These are phyloP conservation scores for Oscarella lobularis DNA, from an alignment of 37 sponge, comb jelly and placozoan species.

Conservation along the genomic window DNA sequence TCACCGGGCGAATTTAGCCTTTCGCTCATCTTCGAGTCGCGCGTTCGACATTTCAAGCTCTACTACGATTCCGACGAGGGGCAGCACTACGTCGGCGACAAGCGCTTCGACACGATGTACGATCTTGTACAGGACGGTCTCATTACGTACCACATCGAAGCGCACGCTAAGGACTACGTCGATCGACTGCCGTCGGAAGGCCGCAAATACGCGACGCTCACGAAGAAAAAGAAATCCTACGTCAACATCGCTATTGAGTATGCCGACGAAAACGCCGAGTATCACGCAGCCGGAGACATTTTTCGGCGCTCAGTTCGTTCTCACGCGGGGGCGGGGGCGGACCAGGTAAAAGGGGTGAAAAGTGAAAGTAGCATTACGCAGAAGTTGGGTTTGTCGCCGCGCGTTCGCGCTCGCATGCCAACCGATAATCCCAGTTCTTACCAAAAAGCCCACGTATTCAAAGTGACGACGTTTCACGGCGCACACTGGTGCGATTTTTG, in stretches of 20 bases:
- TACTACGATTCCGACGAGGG: background rate
- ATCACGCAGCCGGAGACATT: background rate
- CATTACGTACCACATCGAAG: conserved; percentile 67
- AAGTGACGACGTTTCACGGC: conserved; percentile 15
- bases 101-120: conserved; percentile 64
- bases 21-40: background rate
- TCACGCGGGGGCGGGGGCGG: background rate
- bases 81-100: conserved; percentile 37
- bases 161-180: conserved; percentile 10
- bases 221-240: background rate
- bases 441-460: background rate
- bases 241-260: background rate
- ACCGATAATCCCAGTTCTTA: background rate
- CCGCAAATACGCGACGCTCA: background rate
- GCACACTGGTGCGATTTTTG: conserved; percentile 78
- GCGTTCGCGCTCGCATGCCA: background rate
- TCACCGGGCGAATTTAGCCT: conserved; percentile 1
- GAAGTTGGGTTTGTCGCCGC: background rate
- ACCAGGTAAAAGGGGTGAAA: too few relatives aligned
- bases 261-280: background rate
- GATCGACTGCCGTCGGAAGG: background rate
- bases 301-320: background rate
- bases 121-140: conserved; percentile 80
- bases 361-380: background rate
- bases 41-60: background rate